Percentiles rank a stretch among this genome's conserved stretches.
phyloP scores from a whole-genome alignment of 1,140 invertebrate species.

The Liolophura sinensis region DNA sequence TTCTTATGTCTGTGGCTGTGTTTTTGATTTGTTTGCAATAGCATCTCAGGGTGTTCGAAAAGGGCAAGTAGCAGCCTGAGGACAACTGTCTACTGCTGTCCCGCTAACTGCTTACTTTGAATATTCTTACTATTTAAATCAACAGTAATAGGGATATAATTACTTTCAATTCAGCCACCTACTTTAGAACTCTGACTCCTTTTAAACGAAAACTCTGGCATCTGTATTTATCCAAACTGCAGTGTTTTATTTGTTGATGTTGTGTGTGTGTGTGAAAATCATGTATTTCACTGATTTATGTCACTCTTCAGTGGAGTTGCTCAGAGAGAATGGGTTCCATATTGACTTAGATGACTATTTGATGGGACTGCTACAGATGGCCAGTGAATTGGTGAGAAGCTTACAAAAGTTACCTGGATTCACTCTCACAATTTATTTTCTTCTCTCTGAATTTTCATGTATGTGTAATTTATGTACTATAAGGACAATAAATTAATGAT shows the following conservation, averaged over 20 bases:
- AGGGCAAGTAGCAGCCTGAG: too few species aligned
- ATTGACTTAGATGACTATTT: constrained; percentile 90
- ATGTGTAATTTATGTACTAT: neutral
- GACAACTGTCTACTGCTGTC: too few species aligned
- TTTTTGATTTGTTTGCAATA: too few species aligned
- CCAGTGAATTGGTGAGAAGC: constrained; percentile 76
- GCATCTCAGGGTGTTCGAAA: too few species aligned
- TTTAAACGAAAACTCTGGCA: too few species aligned
- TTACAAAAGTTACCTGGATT: neutral
- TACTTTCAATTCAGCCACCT: too few species aligned
- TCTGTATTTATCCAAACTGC: neutral
- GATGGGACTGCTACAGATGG: constrained; percentile 78
- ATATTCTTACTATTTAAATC: too few species aligned
- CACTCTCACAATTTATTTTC: neutral
- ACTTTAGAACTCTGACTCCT: too few species aligned
- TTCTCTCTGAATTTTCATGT: neutral
- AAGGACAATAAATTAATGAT: neutral
- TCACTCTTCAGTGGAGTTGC: constrained; percentile 63
- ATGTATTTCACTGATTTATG: neutral
- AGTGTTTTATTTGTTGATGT: neutral
- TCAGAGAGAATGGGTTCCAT: constrained; percentile 75
- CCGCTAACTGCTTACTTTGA: too few species aligned
- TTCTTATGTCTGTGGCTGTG: too few species aligned
- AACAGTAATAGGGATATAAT: too few species aligned
- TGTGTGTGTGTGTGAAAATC: neutral